Base-by-base conservation (phyloP, 1,140 invertebrate genomes). In the Trichonephila clavata region DNA sequence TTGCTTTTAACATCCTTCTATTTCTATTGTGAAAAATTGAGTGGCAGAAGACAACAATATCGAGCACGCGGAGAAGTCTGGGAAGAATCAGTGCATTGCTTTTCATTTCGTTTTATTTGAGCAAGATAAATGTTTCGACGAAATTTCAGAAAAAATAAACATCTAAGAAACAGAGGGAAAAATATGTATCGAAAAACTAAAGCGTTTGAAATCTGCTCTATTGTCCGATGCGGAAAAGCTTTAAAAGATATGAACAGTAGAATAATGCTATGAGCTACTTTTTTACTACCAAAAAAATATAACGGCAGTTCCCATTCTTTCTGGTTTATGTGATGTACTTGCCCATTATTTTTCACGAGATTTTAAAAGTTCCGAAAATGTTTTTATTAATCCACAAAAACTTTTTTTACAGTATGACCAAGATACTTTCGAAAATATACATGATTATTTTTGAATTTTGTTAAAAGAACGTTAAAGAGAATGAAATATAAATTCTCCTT, bases 1-100 rank as follows among this genome's bases (percentile, higher is more conserved):
- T 77, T 27, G 71, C 71, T 77, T 77, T 77, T 77, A 77, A 77
- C 71, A 77, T 77, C 71, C 18, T 77, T 77, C 71, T 77, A 77
- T 77, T 77, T 77, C 71, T 77, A 77, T 77, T 77, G 71, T 77
- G 71, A 77, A 77, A 77, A 77, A 77, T 77, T 77, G 71, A 27
- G 71, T 77, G 71, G 16, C 27, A 32, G 27, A 39, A 77, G 71
- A 77, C 71, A 68, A 68, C 65, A 68, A 24, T 68, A 68, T 68
- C 65, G 24, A 68, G 14, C 65, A 5, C 27, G 32, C 27, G 18
- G 27, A 77, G 18, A 77, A 77, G 71, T 32, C 71, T 68, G 65
- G 65, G 24, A 24, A 27, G n/a, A 68, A 68, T 68, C 65, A 68
- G 65, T 68, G 65, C 65, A 68, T 68, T 68, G 65, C 65, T 68